Base-by-base conservation (phyloP, 1,140 invertebrate species). In the Andrena cerasifolii region DNA sequence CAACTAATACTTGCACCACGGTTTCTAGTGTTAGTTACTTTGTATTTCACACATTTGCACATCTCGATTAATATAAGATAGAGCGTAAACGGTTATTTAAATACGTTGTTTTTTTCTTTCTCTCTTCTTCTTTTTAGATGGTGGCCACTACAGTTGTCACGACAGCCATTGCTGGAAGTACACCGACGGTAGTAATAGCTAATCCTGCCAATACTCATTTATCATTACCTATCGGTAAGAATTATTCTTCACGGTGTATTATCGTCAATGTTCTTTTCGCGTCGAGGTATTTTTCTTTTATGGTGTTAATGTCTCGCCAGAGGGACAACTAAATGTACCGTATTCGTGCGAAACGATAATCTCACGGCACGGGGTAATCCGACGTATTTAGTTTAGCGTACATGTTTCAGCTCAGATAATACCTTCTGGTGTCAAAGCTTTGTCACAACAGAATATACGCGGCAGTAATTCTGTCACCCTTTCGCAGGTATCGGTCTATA, bases 371-470 rank as follows among this genome's bases (percentile, higher is more conserved):
- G 14, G 1, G 31, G 8, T 53, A 53, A 28, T 40, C 40, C 7
- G 10, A 36, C 12, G 2, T 26, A 62, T 24, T 45, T 43, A 18
- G 49, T 24, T n/a, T 36, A 18, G 51, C 3, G 24, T 54, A 49
- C 67, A 43, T 85, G 71, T 92, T 93, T 79, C 88, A 95, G 95
- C 94, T 93, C 95, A 95, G 93, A 91, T 95, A 88, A 94, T 95
- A 87, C 94, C 94, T 84, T 93, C 94, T 62, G 93, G 94, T 78
- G 94, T 95, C 67, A 95, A 95, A 90, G 93, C 93, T 85, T 89
- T 95, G 81, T 93, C 93, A 79, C 94, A 94, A 84, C 94, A 95
- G 91, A 94, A 92, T 86, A 92, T 95, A 86, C 93, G 94, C 82
- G 90, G 83, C 81, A 90, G 88, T 56, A 92, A 90, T 79, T 81